Base-by-base conservation (phyloP, 1,140 invertebrate species). In the Dermatophagoides farinae region DNA sequence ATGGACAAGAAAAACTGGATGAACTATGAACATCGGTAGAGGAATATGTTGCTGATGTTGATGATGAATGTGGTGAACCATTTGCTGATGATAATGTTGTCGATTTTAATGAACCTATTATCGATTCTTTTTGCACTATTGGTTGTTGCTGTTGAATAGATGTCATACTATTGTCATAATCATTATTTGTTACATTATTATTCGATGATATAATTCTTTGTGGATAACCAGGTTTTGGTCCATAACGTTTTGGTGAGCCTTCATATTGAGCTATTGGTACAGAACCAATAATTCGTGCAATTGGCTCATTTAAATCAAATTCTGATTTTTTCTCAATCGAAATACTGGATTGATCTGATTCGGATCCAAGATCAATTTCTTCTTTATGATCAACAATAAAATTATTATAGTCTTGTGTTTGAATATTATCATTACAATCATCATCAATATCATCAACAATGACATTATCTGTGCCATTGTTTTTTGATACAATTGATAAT, bases 251-350 rank as follows among this genome's bases (percentile, higher is more conserved):
- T 5, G 88, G 88, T 41, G 87, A 90, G 22, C 86, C 87, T 64
- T 89, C 87, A 71, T 92, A 92, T 66, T 91, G 85, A 40, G 85
- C 85, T 66, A 89, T 88, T 14, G 85, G 85, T 64, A 89, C 72
- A 73, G 82, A 84, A 23, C 87, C 88, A 70, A 90, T 90, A 53
- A 88, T 79, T 65, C 84, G 79, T 50, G 82, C 77, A 11, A 84
- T 65, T 37, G 59, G 60, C 46, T 66, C 53, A 50, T 67, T 63
- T 4, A 11, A 10, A 54, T 61, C 54, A 61, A 61, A 40, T 61
- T 31, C 31, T 2, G 64, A n/a, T 62, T 60, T 40, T 62, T 63
- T 20, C 61, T 59, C 54, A 16, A 44, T n/a, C 43, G 43, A 20
- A 4, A 31, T 50, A 12, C 47, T 20, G 5, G 23, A 12, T 8